These are phyloP conservation scores for Aproaerema taeniolella DNA, from an alignment of 2,888 invertebrate species.

Conservation along the genomic window DNA sequence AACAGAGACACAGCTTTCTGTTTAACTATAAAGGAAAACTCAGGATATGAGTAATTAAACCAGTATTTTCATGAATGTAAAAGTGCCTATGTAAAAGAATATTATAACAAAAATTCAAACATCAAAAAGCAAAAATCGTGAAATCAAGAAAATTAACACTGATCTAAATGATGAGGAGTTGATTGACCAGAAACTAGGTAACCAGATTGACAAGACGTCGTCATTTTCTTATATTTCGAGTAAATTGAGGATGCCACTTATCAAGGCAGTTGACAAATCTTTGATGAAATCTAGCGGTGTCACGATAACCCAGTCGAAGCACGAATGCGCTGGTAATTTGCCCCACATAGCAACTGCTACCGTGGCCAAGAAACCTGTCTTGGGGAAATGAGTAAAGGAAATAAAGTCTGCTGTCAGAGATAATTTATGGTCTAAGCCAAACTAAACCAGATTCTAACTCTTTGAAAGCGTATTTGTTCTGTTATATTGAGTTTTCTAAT, in stretches of 20 bases:
- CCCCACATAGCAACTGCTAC: conserved; percentile 4
- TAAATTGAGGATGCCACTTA: conserved; percentile 69
- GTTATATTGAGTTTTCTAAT: too few species aligned
- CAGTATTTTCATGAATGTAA: too few species aligned
- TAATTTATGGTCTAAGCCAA: too few species aligned
- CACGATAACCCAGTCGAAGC: conserved; percentile 39
- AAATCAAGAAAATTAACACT: neutral
- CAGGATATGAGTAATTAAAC: too few species aligned
- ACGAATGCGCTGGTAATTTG: conserved; percentile 5
- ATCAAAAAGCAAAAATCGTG: neutral
- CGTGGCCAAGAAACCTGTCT: conserved; percentile 4
- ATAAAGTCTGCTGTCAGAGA: neutral
- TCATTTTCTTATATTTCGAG: conserved; percentile 41
- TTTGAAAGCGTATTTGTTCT: too few species aligned
- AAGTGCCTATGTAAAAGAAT: too few species aligned
- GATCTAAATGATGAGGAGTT: too few species aligned
- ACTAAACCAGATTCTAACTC: too few species aligned
- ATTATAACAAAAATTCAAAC: too few species aligned
- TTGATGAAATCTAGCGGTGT: conserved; percentile 50
- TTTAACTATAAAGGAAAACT: too few species aligned
- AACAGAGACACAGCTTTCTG: too few species aligned
- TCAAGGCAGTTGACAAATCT: conserved; percentile 56
- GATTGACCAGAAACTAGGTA: conserved; percentile 58
- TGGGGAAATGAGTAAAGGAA: conserved; percentile 1
- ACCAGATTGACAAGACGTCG: conserved; percentile 56